Conservation (phyloP, 2,888 invertebrate species). For the Meiosimyza platycephala region DNA sequence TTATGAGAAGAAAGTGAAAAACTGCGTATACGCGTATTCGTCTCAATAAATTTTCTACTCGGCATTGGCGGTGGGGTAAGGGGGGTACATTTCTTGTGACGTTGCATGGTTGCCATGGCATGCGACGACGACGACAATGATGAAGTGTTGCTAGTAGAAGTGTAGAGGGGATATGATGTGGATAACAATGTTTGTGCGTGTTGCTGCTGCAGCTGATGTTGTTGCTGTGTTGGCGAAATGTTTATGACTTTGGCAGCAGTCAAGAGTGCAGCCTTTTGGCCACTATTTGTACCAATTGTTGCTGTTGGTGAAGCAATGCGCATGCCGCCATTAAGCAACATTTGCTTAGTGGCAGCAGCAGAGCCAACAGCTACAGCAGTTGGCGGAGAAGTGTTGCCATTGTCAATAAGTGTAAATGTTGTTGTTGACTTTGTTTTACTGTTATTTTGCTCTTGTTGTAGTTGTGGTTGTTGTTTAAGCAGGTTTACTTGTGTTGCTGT, state of each 20-base stretch:
- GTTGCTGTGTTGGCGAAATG: slow-evolving; percentile 41
- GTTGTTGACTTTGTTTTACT: slow-evolving; percentile 28
- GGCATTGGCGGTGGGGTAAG: slow-evolving; percentile 65
- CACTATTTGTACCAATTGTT: slow-evolving; percentile 40
- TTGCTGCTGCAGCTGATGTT: slow-evolving; percentile 35
- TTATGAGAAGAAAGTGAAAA: slow-evolving; percentile 66
- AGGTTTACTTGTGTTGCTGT: slow-evolving; percentile 46
- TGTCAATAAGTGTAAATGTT: slow-evolving; percentile 45
- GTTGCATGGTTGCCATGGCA: slow-evolving; percentile 42
- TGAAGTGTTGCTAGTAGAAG: slow-evolving; percentile 26
- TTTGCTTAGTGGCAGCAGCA: slow-evolving; percentile 46
- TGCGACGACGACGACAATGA: slow-evolving; percentile 6
- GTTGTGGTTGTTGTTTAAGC: slow-evolving; percentile 44
- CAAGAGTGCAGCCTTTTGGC: slow-evolving; percentile 40
- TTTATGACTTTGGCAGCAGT: slow-evolving; percentile 43
- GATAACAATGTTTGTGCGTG: neutral
- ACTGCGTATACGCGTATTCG: slow-evolving; percentile 61
- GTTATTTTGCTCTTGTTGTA: slow-evolving; percentile 15
- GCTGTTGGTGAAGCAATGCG: slow-evolving; percentile 50
- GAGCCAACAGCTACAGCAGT: slow-evolving; percentile 36
- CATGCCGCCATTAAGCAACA: slow-evolving; percentile 49
- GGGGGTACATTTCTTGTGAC: slow-evolving; percentile 54
- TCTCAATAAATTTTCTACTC: slow-evolving; percentile 61
- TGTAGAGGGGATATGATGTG: slow-evolving; percentile 23
- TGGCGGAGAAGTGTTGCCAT: slow-evolving; percentile 10